These are phyloP conservation scores for Ceyx margarethae DNA, from an alignment of 2,113 vertebrate genomes.

Conservation along the genomic window DNA sequence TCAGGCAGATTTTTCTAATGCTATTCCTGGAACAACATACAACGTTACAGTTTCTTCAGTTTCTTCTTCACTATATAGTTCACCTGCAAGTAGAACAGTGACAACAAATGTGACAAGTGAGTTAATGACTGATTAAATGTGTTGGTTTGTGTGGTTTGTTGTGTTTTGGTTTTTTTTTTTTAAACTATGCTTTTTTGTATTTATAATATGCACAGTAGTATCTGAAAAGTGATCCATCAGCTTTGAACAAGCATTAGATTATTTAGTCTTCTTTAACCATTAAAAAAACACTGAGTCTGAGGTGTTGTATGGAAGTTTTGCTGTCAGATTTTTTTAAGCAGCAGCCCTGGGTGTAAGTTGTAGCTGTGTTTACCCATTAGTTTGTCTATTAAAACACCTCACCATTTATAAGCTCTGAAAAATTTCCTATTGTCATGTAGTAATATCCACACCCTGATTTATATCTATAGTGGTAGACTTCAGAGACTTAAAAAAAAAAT, in stretches of 20 bases:
- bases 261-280: background rate
- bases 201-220: background rate
- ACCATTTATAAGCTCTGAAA: background rate
- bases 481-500: background rate
- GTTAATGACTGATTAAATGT: constrained; percentile 38
- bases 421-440: background rate
- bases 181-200: background rate
- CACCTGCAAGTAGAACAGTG: constrained; percentile 86
- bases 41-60: constrained; percentile 79
- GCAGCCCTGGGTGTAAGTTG: background rate
- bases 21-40: constrained; percentile 80
- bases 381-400: background rate
- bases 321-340: background rate
- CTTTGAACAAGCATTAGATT: background rate
- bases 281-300: background rate
- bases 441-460: background rate
- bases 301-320: background rate
- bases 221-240: background rate
- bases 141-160: background rate
- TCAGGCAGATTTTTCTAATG: constrained; percentile 82
- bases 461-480: background rate
- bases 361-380: background rate
- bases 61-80: constrained; percentile 84
- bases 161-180: background rate
- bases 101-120: constrained; percentile 85